These are phyloP conservation scores for Anthrax anthrax DNA, from an alignment of 2,888 invertebrate genomes.

Conservation along the genomic window DNA sequence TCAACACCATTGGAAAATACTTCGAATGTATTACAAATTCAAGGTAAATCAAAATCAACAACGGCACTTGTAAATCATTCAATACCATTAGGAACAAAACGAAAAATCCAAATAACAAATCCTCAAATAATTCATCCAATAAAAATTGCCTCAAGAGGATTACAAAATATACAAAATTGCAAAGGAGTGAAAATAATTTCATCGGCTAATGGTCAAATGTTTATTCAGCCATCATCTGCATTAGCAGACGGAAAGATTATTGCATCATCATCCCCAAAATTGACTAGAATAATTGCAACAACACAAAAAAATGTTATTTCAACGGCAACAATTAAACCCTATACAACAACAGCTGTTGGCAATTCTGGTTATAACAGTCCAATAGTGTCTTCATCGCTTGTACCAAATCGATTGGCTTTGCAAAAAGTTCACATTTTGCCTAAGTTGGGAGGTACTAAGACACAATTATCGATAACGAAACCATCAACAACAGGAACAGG, in stretches of 20 bases:
- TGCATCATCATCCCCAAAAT: too few relatives aligned
- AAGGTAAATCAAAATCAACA: too few relatives aligned
- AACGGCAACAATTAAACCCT: too few relatives aligned
- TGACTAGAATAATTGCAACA: too few relatives aligned
- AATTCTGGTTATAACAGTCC: background rate
- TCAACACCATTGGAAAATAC: background rate
- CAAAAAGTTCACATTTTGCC: constrained; percentile 25
- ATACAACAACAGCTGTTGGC: too few relatives aligned
- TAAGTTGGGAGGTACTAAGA: background rate
- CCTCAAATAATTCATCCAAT: constrained; percentile 17
- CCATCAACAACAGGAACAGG: too few relatives aligned
- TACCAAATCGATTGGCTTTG: constrained; percentile 24
- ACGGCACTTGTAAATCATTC: background rate
- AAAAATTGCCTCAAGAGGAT: constrained; percentile 18
- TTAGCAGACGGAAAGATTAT: too few relatives aligned
- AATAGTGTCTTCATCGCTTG: constrained; percentile 6
- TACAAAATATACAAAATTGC: constrained; percentile 20
- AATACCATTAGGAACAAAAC: constrained; percentile 9
- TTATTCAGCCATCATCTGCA: constrained; percentile 21
- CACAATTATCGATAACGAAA: too few relatives aligned
- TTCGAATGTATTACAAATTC: background rate
- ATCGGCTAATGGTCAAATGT: constrained; percentile 30
- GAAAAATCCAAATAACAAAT: constrained; percentile 17
- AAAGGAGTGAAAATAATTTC: constrained; percentile 28
- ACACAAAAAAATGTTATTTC: too few relatives aligned